Base-by-base conservation (phyloP, 2,888 invertebrate genomes). In the Stenurella melanura region DNA sequence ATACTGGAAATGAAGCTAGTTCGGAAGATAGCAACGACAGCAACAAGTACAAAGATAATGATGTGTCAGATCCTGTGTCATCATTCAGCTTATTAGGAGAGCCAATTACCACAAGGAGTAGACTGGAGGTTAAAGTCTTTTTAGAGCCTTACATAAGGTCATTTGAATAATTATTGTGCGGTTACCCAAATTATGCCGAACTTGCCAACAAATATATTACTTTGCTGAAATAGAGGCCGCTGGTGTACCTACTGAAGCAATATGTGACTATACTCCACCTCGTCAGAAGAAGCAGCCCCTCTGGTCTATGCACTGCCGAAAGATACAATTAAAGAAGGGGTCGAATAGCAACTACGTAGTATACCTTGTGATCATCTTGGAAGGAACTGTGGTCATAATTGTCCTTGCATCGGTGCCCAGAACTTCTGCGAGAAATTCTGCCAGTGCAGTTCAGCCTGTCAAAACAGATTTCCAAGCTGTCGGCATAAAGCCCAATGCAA, bases 381-480 rank as follows among this genome's bases (percentile, higher is more conserved):
- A 77, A 93, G 94, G 87, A 95, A 95, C 15, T 99, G 99, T 90
- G 97, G 98, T 89, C 93, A 93, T 83, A 92, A 94, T 81, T 98
- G 98, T 87, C 96, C 96, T 0, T 98, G 99, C 87, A 95, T 98
- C 79, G 95, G 95, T 87, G 95, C 97, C 0, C 97, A 97, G 89
- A 99, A 98, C 90, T 98, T 98, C 91, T 99, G 99, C 89, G 98
- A 99, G 90, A 99, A 99, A 89, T 99, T 97, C 90, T 99, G 99
- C 87, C 96, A 97, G 87, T 99, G 99, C 90, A 96, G 96, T 88
- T 94, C 95, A 80, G 97, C 97, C 86, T 98, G 98, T 94, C n/a
- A n/a, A 96, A 97, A 91, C 93, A 96, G 79, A 94, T 99, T 89
- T 90, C 98, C 98, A 0, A 99, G 99, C 0, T 99, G 99, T 87